Conservation (phyloP, 2,888 invertebrate genomes). For the Stenolophus ochropezus region DNA sequence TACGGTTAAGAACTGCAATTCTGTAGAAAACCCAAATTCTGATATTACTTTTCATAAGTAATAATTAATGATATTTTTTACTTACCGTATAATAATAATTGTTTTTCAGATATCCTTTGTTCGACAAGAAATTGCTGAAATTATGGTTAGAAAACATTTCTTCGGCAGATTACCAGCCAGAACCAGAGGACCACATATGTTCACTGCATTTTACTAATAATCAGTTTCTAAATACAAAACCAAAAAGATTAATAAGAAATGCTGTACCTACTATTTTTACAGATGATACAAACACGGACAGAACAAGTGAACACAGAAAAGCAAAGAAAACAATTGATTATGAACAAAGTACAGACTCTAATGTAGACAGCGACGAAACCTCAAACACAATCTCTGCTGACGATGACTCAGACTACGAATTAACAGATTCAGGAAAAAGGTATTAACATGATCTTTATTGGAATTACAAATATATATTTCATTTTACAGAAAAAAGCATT, state of each 20-base stretch:
- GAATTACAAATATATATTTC: not conserved
- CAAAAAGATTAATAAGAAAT: conserved; percentile 6
- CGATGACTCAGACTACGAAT: not conserved
- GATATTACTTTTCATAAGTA: conserved; percentile 16
- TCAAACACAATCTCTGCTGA: not conserved
- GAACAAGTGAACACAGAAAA: not conserved
- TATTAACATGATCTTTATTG: not conserved
- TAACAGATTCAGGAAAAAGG: not conserved
- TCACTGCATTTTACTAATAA: conserved; percentile 18
- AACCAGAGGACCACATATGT: not conserved
- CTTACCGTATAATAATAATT: too few species aligned
- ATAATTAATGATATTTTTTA: not conserved
- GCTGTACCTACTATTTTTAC: not conserved
- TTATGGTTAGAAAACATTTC: conserved; percentile 17
- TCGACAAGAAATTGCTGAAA: not conserved
- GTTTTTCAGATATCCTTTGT: conserved; percentile 12
- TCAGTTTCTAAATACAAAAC: conserved; percentile 7
- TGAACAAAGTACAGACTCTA: not conserved
- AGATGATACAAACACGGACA: not conserved
- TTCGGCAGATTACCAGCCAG: not conserved
- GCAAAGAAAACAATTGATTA: not conserved
- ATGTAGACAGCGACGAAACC: not conserved
- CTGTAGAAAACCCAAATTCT: not conserved
- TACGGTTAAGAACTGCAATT: not conserved
- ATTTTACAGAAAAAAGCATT: not conserved